Percentiles rank a stretch among this genome's conserved stretches.
These are phyloP conservation scores for Eulemur albifrons DNA, from an alignment of 2,797 vertebrate species.

Conservation along the genomic window DNA sequence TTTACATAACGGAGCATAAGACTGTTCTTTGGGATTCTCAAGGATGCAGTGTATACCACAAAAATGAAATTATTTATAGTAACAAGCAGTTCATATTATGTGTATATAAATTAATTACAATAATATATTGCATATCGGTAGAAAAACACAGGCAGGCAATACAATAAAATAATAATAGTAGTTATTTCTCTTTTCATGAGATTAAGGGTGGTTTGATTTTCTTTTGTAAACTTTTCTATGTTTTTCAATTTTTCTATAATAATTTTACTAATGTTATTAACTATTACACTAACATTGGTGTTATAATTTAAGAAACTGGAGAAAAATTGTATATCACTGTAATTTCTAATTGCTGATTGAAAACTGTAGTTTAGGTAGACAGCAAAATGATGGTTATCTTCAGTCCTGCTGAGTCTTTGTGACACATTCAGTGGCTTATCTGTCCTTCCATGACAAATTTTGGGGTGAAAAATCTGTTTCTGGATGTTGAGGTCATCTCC, in stretches of 20 bases:
- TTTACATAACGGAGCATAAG: background rate
- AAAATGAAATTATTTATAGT: background rate
- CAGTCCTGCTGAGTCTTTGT: background rate
- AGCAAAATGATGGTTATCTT: background rate
- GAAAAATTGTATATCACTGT: background rate
- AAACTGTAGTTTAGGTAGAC: background rate
- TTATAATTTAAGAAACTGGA: background rate
- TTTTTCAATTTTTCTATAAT: background rate
- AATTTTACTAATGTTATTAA: background rate
- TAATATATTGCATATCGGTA: background rate
- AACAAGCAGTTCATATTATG: background rate
- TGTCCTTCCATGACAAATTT: background rate
- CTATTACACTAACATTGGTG: background rate
- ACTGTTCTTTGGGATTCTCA: background rate
- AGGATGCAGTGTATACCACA: background rate
- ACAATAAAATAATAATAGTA: background rate
- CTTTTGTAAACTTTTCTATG: background rate
- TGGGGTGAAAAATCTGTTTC: background rate
- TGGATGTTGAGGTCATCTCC: background rate
- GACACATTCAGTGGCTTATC: background rate
- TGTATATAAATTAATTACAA: background rate
- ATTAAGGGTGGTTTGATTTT: background rate
- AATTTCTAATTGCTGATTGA: background rate
- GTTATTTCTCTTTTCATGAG: background rate
- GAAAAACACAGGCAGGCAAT: background rate